Evolutionary conservation across 1,140 invertebrate species (phyloP).

Genomic region (Ceratosolen solmsi): DNA sequence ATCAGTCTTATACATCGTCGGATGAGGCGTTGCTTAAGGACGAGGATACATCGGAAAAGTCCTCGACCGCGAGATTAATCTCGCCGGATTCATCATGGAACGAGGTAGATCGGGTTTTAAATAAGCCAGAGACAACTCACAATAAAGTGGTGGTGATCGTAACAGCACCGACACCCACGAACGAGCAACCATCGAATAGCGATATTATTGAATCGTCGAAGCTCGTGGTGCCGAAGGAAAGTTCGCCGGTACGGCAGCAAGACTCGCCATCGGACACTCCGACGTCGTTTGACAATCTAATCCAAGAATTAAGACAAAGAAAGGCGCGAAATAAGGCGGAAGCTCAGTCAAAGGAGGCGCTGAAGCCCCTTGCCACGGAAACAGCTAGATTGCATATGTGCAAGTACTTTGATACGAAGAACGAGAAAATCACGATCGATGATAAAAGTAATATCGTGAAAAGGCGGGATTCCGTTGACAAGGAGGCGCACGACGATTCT

Average conservation of each 20-base stretch:
- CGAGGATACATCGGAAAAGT: slow-evolving; percentile 14
- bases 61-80: neutral
- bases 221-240: slow-evolving; percentile 54
- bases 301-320: slow-evolving; percentile 64
- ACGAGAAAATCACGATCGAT: neutral
- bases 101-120: slow-evolving; percentile 23
- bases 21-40: slow-evolving; percentile 3
- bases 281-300: slow-evolving; percentile 63
- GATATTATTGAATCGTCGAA: slow-evolving; percentile 45
- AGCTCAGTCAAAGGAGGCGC: slow-evolving; percentile 50
- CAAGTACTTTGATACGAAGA: slow-evolving; percentile 62
- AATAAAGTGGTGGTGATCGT: slow-evolving; percentile 56
- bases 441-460: neutral
- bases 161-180: slow-evolving; percentile 64
- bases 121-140: neutral
- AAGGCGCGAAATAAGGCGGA: slow-evolving; percentile 63
- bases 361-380: slow-evolving; percentile 65
- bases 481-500: slow-evolving; percentile 21
- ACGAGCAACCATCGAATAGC: slow-evolving; percentile 54
- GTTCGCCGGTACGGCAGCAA: slow-evolving; percentile 11
- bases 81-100: neutral
- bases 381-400: slow-evolving; percentile 65
- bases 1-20: neutral
- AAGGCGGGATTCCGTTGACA: neutral
- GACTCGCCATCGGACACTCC: slow-evolving; percentile 36